Evolutionary conservation across 2,797 vertebrate genomes (phyloP), one percentile per base, ranked within the genome.

Genomic region (Tapirus indicus): DNA sequence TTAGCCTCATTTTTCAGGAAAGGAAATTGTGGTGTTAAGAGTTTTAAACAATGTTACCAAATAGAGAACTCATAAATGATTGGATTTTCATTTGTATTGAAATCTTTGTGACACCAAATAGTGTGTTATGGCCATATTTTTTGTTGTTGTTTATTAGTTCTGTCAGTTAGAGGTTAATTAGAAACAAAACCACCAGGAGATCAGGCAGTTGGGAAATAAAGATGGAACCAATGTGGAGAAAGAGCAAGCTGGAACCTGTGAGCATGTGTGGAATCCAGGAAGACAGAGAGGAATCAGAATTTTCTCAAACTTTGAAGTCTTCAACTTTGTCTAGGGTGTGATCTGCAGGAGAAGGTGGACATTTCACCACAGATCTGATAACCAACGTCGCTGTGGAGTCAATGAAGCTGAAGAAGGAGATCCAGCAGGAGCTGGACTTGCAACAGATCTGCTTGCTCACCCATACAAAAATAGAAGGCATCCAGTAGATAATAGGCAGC

Each of bases 381-480:
- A 25, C 5, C 29, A 23, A 32, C 5, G 2, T 23, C 9, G 5
- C 13, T 88, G 29, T 4, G 14, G 21, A 41, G 17, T 83, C 52
- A 69, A 88, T 44, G 20, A 77, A 44, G 6, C n/a, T 29, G 1
- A 38, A 38, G 21, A n/a, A 88, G 49, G 4, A 72, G 1, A 27
- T 52, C 60, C 41, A 20, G 27, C 8, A 88, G 41, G 16, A 60
- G 17, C 27, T 82, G 0, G 7, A 84, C 6, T n/a, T n/a, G 11
- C 8, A 58, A 12, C n/a, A 47, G 2, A 52, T 69, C 21, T 71
- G 2, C 13, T 13, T 29, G 0, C 5, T 32, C 2, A 71, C 20
- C 23, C 27, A 35, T 6, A 2, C 2, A 0, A 6, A 75, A 47
- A 0, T 3, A 25, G 14, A 52, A 52, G 12, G 2, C 5, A 29